These are phyloP conservation scores for Benitochromis conjunctus DNA, from an alignment of 2,113 vertebrate genomes.

Conservation along the genomic window DNA sequence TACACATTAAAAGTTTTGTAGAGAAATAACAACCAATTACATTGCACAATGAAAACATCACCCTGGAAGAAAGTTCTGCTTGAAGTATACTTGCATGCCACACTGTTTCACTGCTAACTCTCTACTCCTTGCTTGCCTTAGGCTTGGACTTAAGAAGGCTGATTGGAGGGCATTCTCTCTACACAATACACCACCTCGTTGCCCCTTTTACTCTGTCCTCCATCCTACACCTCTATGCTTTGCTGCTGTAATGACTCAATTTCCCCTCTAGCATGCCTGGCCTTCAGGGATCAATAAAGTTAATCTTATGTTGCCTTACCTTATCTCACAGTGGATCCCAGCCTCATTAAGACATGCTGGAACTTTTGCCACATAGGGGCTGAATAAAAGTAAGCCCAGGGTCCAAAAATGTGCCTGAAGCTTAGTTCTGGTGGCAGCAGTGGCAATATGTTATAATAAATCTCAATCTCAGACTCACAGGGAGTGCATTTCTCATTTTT, in stretches of 20 bases:
- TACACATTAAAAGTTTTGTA: background rate
- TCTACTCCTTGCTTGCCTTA: background rate
- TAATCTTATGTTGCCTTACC: conserved; percentile 57
- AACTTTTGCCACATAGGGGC: conserved; percentile 27
- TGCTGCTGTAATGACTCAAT: conserved; percentile 47
- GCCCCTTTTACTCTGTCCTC: conserved; percentile 18
- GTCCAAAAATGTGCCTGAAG: conserved; percentile 6
- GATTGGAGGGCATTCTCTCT: conserved; percentile 4
- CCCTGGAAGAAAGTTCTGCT: background rate
- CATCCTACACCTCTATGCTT: conserved; percentile 8
- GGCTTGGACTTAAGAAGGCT: background rate
- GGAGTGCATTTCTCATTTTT: conserved; percentile 16
- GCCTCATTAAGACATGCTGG: conserved; percentile 40
- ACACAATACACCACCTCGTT: conserved; percentile 24
- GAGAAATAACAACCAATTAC: background rate
- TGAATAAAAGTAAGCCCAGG: conserved; percentile 2
- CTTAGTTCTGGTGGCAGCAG: conserved; percentile 1
- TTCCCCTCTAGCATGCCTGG: conserved; percentile 38
- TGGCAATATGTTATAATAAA: conserved; percentile 34
- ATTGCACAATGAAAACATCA: background rate
- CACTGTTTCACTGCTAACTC: background rate
- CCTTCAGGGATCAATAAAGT: conserved; percentile 60
- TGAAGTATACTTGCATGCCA: background rate
- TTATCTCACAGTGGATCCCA: conserved; percentile 45
- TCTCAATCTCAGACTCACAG: conserved; percentile 1